Evolutionary conservation across 2,113 vertebrate species (phyloP).

Genomic region (Cebidichthys violaceus): DNA sequence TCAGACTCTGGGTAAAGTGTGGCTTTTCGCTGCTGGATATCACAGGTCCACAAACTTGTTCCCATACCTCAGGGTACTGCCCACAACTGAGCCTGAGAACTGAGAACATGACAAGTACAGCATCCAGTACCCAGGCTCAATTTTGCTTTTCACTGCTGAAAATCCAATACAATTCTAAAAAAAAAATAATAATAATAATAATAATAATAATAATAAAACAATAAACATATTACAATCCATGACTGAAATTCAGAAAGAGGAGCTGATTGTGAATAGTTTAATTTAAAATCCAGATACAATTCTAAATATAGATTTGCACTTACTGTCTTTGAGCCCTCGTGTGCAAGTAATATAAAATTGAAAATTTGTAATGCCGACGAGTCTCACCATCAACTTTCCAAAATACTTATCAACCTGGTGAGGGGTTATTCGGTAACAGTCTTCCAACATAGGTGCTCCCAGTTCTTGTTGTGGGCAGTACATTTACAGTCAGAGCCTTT

Average conservation of each 20-base stretch:
- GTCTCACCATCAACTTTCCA: not conserved
- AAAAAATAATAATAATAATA: not conserved
- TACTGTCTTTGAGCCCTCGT: no score
- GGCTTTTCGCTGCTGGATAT: constrained; percentile 42
- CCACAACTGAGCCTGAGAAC: not conserved
- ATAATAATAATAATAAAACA: not conserved
- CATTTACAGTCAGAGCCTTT: not conserved
- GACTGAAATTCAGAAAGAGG: no score
- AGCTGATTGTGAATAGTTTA: no score
- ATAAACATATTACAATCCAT: no score
- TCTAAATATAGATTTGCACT: no score
- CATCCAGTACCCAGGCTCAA: not conserved
- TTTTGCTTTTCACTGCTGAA: not conserved
- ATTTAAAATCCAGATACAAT: no score
- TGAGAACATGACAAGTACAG: not conserved
- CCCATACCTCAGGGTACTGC: constrained; percentile 10
- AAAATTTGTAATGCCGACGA: not conserved
- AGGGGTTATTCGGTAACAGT: not conserved
- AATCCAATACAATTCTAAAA: not conserved
- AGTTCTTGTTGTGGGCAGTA: not conserved
- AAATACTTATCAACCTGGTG: not conserved
- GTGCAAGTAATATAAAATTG: no score
- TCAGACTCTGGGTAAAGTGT: constrained; percentile 35
- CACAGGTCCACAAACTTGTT: constrained; percentile 42
- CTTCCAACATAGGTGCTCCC: not conserved